Base-by-base conservation (phyloP, 2,797 vertebrate species). In the Sarcoramphus papa region DNA sequence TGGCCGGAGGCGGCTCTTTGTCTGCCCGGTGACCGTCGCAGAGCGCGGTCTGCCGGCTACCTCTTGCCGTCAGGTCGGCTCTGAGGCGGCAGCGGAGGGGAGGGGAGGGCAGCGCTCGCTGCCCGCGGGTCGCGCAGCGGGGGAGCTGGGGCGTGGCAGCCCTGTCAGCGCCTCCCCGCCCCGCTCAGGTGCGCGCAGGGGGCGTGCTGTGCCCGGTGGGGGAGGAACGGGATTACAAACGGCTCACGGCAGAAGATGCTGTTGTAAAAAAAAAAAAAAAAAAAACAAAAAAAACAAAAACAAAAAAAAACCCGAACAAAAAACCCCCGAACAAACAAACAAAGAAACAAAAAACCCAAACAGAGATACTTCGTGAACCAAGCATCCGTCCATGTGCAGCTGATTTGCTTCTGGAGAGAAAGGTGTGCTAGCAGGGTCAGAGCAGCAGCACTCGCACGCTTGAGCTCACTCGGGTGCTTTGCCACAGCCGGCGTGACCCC, bases 311-410 rank as follows among this genome's bases (percentile, higher is more conserved):
- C 37, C 37, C 37, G 37, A 37, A 31, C 11, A 27, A 11, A 56
- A 33, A 31, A 6, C 3, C 15, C 13, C 47, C 23, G 10, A 37
- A 27, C 10, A n/a, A 12, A 37, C 23, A n/a, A 33, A 11, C 19
- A 12, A 37, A 37, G 35, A 37, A 18, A 37, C n/a, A 12, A 25
- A 45, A 40, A 4, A 4, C 40, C 19, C 23, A 2, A 14, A 18
- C 14, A 2, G 22, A 3, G 3, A 2, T 3, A 0, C 25, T 45
- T 7, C 1, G 28, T 19, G 45, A 56, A 6, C 11, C 7, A 4
- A 7, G 48, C 56, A 21, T 41, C 62, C 48, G 2, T 35, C 35
- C 31, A 4, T 5, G 43, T 17, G 64, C 45, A 2, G 24, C 60
- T 10, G 59, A 7, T 16, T 21, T 15, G 47, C 13, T 8, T 12